A percentile compares a stretch with the other conserved stretches of the same genome.
Evolutionary conservation across 2,888 invertebrate genomes (phyloP).

Genomic region (Pheosia gnoma): DNA sequence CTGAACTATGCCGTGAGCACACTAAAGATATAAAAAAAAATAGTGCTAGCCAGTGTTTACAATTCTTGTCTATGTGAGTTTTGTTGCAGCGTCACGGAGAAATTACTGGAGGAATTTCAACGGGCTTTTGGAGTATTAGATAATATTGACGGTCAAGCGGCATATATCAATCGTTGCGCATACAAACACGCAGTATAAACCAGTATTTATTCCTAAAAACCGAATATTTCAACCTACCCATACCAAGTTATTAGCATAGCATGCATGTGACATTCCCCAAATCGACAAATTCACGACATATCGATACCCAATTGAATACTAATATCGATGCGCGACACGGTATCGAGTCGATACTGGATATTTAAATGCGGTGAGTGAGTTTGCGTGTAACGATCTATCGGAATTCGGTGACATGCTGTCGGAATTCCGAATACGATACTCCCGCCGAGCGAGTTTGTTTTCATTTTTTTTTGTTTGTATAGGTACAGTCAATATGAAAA

Average conservation of each 20-base stretch:
- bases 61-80: no score
- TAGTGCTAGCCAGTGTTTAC: no score
- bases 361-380: conserved; percentile 39
- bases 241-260: neutral
- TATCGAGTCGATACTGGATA: conserved; percentile 25
- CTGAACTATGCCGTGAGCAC: no score
- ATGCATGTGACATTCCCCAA: neutral
- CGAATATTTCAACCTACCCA: neutral
- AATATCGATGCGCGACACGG: conserved; percentile 8
- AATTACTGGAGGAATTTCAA: no score
- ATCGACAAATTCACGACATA: conserved; percentile 5
- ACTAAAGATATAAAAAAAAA: no score
- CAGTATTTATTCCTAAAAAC: no score
- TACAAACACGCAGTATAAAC: no score
- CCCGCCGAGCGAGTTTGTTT: conserved; percentile 26
- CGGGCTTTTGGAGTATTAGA: no score
- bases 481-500: neutral
- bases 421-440: conserved; percentile 45
- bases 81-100: no score
- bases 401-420: conserved; percentile 32
- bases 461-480: neutral
- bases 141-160: no score
- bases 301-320: conserved; percentile 9
- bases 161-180: no score
- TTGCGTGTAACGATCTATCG: conserved; percentile 30